Evolutionary conservation across 2,797 vertebrate species (phyloP), one percentile per base, ranked within the genome.

Genomic region (Anas georgica): DNA sequence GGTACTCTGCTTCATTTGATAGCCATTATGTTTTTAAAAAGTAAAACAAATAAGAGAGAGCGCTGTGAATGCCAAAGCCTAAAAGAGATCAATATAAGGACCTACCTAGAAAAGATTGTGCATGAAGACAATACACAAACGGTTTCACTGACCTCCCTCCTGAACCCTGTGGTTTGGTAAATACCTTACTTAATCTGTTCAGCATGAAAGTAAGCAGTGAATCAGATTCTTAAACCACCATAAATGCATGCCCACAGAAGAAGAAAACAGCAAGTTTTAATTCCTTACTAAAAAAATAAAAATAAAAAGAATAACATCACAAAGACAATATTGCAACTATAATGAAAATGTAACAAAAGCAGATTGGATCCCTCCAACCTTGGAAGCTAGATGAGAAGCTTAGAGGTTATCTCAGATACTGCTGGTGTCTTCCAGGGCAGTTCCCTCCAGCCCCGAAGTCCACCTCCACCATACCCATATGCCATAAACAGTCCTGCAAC

Each of bases 1-100:
- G 67, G 50, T n/a, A 88, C 25, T 69, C 26, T 76, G 43, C 46
- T 82, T 93, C 63, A 77, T 67, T 93, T 74, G 74, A 93, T 56
- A 94, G 77, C 50, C 46, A 91, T 46, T 82, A 79, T 17, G 15
- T 25, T 91, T 88, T 88, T 72, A 84, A 77, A 82, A 93, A 63
- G 41, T 69, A 76, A 93, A 94, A 70, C 50, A 90, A 91, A 88
- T 50, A 75, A 74, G 75, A 12, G n/a, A 86, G 35, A 86, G 31
- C 15, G 12, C 12, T 86, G 14, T 60, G 64, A 94, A 78, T 70
- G 31, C 14, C 82, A 84, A 73, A 28, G 59, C 52, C 76, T 86
- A 78, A 83, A 69, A 79, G 55, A 63, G 22, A 67, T 86, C 60
- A 83, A 16, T 80, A 67, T 46, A 35, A 87, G 83, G 54, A 72